Evolutionary conservation across 2,797 vertebrate species (phyloP).

Genomic region (Megaceryle alcyon): DNA sequence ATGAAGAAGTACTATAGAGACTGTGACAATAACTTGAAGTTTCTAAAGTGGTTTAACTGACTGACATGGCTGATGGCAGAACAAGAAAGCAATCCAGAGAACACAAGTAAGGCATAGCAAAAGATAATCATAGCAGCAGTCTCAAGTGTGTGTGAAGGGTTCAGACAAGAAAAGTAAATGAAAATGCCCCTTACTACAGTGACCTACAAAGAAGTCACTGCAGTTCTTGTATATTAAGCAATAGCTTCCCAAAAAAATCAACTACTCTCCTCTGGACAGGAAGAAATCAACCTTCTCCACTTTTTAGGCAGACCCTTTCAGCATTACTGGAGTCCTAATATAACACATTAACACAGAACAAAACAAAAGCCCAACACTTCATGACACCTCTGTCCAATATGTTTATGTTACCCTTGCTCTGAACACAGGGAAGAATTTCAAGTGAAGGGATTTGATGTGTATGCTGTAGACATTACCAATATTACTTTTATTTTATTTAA

Average conservation of each 20-base stretch:
- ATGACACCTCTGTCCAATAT: background rate
- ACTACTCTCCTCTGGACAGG: background rate
- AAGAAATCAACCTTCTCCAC: background rate
- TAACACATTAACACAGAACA: background rate
- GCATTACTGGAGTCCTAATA: background rate
- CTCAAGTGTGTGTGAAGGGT: background rate
- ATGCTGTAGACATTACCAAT: background rate
- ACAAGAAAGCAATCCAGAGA: background rate
- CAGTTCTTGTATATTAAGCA: background rate
- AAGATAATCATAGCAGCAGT: background rate
- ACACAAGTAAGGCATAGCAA: background rate
- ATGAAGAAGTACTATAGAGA: background rate
- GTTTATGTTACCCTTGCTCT: background rate
- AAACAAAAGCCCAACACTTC: background rate
- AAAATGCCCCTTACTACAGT: background rate
- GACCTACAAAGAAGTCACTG: background rate
- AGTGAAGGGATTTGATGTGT: background rate
- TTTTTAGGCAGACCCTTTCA: background rate
- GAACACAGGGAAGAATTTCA: background rate
- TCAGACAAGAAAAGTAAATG: background rate
- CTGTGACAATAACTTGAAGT: background rate
- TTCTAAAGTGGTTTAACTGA: background rate
- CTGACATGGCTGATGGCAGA: background rate
- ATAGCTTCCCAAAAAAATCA: background rate
- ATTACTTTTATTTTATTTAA: background rate